These are phyloP conservation scores for Steinernema feltiae DNA, from an alignment of 1,140 invertebrate species.

Conservation along the genomic window DNA sequence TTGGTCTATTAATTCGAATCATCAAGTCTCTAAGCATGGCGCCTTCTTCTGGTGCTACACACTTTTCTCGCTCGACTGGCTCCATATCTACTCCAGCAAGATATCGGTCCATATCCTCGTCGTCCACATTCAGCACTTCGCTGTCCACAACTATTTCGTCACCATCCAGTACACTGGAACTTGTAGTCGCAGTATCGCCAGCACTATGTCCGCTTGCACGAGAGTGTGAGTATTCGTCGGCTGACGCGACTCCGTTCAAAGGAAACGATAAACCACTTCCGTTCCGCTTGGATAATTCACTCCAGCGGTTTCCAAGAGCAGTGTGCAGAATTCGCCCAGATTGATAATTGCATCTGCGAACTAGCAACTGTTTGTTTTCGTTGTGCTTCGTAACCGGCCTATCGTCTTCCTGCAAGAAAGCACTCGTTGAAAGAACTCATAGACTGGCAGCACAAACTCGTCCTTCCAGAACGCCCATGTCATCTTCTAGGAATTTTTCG, in stretches of 20 bases:
- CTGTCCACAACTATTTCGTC: neutral
- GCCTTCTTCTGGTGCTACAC: neutral
- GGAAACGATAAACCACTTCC: neutral
- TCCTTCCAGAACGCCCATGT: constrained; percentile 28
- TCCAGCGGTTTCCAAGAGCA: constrained; percentile 9
- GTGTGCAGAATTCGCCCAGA: constrained; percentile 48
- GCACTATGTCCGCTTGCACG: too few species aligned
- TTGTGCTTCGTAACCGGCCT: constrained; percentile 5
- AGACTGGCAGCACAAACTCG: too few species aligned
- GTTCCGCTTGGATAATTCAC: neutral
- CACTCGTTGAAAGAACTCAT: too few species aligned
- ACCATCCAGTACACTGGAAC: neutral
- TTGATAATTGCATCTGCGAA: constrained; percentile 54
- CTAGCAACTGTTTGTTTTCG: constrained; percentile 31
- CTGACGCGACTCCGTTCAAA: neutral
- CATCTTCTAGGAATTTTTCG: constrained; percentile 31
- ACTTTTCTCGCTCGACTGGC: neutral
- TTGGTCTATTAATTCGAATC: neutral
- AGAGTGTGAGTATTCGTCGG: neutral
- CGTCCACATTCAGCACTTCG: neutral
- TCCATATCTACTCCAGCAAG: neutral
- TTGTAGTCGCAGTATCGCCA: too few species aligned
- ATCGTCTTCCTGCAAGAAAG: too few species aligned
- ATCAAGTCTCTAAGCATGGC: neutral
- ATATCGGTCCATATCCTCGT: neutral